phyloP scores from a whole-genome alignment of 2,888 invertebrate genomes.

The Drosophila mimica region DNA sequence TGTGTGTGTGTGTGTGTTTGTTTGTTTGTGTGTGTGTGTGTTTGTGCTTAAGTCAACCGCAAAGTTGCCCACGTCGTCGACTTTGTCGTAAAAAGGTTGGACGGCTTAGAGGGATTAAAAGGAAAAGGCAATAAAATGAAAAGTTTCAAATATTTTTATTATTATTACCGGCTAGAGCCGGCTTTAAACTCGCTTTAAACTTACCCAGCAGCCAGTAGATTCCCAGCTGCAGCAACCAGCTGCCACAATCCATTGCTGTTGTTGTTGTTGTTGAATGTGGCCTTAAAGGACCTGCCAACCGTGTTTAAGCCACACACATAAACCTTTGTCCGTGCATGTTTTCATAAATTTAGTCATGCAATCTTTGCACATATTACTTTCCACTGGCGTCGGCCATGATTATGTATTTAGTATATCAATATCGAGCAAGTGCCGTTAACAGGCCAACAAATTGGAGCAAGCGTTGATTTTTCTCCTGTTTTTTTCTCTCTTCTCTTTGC shows the following conservation, averaged over 20 bases:
- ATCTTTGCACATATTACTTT: constrained; percentile 48
- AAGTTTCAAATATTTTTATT: constrained; percentile 78
- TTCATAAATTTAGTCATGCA: constrained; percentile 37
- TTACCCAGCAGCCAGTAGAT: constrained; percentile 70
- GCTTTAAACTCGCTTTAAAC: constrained; percentile 51
- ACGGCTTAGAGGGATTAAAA: constrained; percentile 76
- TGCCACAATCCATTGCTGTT: constrained; percentile 59
- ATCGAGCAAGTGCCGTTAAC: constrained; percentile 63
- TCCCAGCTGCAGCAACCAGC: constrained; percentile 67
- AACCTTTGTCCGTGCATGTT: constrained; percentile 56
- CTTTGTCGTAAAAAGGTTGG: constrained; percentile 74
- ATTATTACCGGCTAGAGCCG: constrained; percentile 50
- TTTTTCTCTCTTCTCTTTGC: not conserved
- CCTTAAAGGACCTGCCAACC: constrained; percentile 45
- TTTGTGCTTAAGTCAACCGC: constrained; percentile 56
- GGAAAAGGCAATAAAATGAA: constrained; percentile 80
- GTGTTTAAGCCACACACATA: constrained; percentile 29
- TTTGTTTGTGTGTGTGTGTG: constrained; percentile 14
- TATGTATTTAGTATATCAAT: constrained; percentile 51
- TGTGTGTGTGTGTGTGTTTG: not conserved
- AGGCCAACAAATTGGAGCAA: constrained; percentile 48
- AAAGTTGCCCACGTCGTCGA: constrained; percentile 74
- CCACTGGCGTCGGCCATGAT: constrained; percentile 33
- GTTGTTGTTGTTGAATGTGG: constrained; percentile 12
- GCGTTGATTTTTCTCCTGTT: constrained; percentile 20